Evolutionary conservation across 1,140 invertebrate genomes (phyloP).

Genomic region (Heterodera carotae): DNA sequence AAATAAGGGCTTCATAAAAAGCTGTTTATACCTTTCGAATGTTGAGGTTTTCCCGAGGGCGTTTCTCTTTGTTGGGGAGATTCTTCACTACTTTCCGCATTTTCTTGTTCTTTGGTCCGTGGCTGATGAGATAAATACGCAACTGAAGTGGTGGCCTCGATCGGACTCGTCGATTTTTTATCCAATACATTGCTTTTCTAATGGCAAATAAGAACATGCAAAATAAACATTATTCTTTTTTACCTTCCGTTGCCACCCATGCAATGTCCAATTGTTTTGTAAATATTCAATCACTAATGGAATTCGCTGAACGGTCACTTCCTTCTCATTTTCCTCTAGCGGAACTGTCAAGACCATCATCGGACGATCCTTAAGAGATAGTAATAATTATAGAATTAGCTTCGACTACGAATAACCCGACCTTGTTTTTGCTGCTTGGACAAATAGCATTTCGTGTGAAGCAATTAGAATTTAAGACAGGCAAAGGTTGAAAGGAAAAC

Average conservation of each 20-base stretch:
- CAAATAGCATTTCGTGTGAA: not conserved
- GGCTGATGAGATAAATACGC: not conserved
- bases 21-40: too few species aligned
- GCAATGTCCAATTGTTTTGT: not conserved
- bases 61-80: not conserved
- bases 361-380: not conserved
- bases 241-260: not conserved
- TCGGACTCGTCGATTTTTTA: not conserved
- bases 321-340: not conserved
- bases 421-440: not conserved
- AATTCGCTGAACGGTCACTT: not conserved
- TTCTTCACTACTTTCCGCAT: not conserved
- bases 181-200: not conserved
- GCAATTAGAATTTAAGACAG: too few species aligned
- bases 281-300: not conserved
- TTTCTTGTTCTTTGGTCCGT: not conserved
- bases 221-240: not conserved
- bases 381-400: too few species aligned
- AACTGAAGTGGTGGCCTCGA: not conserved
- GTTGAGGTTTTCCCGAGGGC: not conserved
- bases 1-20: too few species aligned
- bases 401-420: not conserved
- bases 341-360: not conserved
- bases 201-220: not conserved
- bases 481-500: too few species aligned